phyloP scores from a whole-genome alignment of 2,888 invertebrate genomes.

The Chouioia cunea region DNA sequence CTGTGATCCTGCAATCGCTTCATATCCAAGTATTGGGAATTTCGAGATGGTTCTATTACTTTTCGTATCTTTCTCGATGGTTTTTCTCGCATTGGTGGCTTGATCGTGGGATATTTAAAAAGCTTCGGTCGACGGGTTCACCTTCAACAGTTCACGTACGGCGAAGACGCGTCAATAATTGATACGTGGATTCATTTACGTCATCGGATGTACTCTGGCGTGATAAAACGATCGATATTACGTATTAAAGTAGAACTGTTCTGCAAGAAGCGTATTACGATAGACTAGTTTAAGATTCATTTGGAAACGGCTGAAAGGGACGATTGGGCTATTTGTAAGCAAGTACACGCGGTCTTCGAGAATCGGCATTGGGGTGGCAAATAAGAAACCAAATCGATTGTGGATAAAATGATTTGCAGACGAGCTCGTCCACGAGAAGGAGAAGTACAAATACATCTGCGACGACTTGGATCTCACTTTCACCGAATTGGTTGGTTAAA shows the following conservation, averaged over 20 bases:
- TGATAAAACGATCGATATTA: too few relatives aligned
- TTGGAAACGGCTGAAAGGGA: too few relatives aligned
- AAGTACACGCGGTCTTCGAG: not conserved
- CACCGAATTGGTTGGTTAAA: constrained; percentile 81
- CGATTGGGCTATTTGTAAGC: too few relatives aligned
- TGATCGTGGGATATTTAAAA: constrained; percentile 16
- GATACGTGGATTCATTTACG: too few relatives aligned
- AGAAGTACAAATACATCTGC: constrained; percentile 99
- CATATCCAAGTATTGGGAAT: not conserved
- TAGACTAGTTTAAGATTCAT: too few relatives aligned
- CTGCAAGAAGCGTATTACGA: too few relatives aligned
- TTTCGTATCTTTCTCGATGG: too few relatives aligned
- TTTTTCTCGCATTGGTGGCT: not conserved
- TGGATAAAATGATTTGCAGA: constrained; percentile 73
- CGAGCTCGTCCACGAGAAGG: constrained; percentile 96
- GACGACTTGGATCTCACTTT: constrained; percentile 99
- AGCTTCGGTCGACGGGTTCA: not conserved
- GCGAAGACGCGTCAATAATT: too few relatives aligned
- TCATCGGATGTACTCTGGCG: too few relatives aligned
- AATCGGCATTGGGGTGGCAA: constrained; percentile 23
- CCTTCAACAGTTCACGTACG: too few relatives aligned
- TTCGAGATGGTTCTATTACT: not conserved
- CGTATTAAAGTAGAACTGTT: too few relatives aligned
- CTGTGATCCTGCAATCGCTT: constrained; percentile 29
- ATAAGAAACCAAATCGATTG: constrained; percentile 36